Evolutionary conservation across 1,140 invertebrate genomes (phyloP).

Genomic region (Ladona fulva): DNA sequence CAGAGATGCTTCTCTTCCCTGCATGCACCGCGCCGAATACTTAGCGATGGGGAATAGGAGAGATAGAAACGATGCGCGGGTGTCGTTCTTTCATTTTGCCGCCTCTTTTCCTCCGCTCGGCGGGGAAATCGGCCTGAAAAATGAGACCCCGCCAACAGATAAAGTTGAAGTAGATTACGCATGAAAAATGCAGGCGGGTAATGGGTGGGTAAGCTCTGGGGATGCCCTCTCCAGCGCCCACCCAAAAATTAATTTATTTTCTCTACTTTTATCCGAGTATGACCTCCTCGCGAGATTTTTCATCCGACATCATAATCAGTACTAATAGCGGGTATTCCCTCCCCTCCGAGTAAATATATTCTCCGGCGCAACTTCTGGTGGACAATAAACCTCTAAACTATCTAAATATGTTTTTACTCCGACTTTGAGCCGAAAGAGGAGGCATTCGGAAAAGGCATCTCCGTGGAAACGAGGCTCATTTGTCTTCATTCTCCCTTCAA

Average conservation of each 20-base stretch:
- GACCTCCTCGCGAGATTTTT: neutral
- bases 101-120: neutral
- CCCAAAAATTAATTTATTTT: neutral
- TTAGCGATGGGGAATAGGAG: neutral
- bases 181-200: constrained; percentile 8
- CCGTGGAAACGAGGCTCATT: neutral
- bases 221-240: neutral
- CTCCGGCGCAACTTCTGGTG: too few relatives aligned
- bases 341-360: neutral
- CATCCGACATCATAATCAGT: neutral
- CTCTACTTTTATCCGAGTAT: neutral
- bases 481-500: neutral
- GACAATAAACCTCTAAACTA: too few relatives aligned
- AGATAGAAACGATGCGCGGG: neutral
- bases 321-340: neutral
- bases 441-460: neutral
- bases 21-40: neutral
- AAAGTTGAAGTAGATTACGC: constrained; percentile 6
- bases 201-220: neutral
- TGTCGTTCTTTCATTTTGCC: neutral
- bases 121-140: neutral
- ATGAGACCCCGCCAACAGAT: neutral
- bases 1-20: neutral
- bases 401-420: too few relatives aligned
- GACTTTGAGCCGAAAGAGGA: neutral